Evolutionary conservation across 2,888 invertebrate species (phyloP).

Genomic region (Hypolimnas misippus): DNA sequence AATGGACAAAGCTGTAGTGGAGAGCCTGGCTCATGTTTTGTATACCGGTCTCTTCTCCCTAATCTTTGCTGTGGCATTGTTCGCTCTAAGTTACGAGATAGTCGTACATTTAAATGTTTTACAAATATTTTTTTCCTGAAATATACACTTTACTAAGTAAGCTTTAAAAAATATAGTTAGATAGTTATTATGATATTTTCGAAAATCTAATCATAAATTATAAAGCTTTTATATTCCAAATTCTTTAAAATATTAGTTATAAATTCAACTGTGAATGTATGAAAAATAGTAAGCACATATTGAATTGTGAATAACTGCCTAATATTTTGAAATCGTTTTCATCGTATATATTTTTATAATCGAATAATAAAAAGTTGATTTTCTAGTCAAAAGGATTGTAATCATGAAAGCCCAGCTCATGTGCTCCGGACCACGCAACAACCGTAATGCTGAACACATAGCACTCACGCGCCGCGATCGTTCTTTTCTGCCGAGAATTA

Average conservation of each 20-base stretch:
- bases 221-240: no score
- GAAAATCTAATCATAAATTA: no score
- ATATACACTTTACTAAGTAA: neutral
- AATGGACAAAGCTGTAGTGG: conserved; percentile 72
- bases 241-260: no score
- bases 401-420: conserved; percentile 15
- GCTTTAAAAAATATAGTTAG: neutral
- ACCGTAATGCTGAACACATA: conserved; percentile 69
- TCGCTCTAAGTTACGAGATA: conserved; percentile 44
- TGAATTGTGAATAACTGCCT: no score
- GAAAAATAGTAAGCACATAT: no score
- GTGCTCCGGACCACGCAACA: conserved; percentile 45
- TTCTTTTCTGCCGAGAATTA: conserved; percentile 78
- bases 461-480: conserved; percentile 70
- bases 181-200: neutral
- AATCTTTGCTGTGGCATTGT: conserved; percentile 62
- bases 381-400: neutral
- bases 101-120: neutral
- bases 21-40: conserved; percentile 68
- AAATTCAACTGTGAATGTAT: no score
- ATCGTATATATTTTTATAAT: no score
- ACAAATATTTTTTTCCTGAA: neutral
- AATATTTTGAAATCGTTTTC: no score
- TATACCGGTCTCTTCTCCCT: conserved; percentile 66
- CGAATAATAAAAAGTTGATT: no score